phyloP scores from a whole-genome alignment of 2,888 invertebrate genomes.

The Mesorhabditis spiculigera region DNA sequence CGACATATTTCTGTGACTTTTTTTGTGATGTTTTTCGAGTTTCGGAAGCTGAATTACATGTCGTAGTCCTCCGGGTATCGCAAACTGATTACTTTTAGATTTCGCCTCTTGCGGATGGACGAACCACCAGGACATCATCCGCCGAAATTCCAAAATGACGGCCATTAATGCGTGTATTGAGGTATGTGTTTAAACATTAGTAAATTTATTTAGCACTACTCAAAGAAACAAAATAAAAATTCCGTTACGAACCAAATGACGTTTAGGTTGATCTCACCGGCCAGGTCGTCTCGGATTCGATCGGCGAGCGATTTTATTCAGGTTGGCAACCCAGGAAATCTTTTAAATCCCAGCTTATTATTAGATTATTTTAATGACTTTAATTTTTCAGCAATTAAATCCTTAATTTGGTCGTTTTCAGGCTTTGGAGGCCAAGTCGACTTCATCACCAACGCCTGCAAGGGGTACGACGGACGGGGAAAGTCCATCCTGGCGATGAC shows the following conservation, averaged over 20 bases:
- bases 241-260: no score
- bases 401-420: neutral
- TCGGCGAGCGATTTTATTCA: slow-evolving; percentile 73
- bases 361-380: neutral
- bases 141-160: slow-evolving; percentile 74
- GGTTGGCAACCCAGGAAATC: slow-evolving; percentile 57
- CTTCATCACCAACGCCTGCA: slow-evolving; percentile 84
- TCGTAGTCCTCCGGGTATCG: neutral
- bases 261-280: slow-evolving; percentile 81
- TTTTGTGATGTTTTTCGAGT: no score
- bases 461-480: slow-evolving; percentile 78
- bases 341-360: neutral
- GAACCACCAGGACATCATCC: slow-evolving; percentile 63
- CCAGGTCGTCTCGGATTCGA: slow-evolving; percentile 86
- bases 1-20: neutral
- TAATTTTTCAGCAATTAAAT: neutral
- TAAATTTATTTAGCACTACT: no score
- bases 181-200: slow-evolving; percentile 18
- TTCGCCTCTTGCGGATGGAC: slow-evolving; percentile 35
- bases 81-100: slow-evolving; percentile 17
- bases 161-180: slow-evolving; percentile 95
- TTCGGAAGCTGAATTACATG: no score
- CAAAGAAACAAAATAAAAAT: no score
- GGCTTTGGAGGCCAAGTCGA: slow-evolving; percentile 89
- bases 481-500: slow-evolving; percentile 82